Evolutionary conservation across 2,113 vertebrate genomes (phyloP), one percentile per base, ranked within the genome.

Genomic region (Heterochromis multidens): DNA sequence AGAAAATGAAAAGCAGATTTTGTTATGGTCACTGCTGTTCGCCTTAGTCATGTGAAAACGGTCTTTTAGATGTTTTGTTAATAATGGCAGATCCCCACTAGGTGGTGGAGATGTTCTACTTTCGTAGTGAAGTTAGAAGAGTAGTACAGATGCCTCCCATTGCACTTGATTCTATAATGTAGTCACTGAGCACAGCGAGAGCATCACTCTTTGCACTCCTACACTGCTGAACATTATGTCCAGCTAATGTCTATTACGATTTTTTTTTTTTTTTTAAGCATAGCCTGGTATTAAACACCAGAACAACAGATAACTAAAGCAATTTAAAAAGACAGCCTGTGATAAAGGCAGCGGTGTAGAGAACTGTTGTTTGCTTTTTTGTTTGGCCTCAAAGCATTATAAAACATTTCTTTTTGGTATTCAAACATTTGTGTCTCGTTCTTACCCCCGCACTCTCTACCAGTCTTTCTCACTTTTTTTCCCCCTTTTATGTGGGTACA

Each of bases 1-100:
- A 54, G 52, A 74, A 54, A 54, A 33, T 14, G 17, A 31, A 52
- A 21, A 31, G 25, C 10, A 21, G 43, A 29, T 74, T 25, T 74
- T 10, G 1, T 17, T 31, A 2, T 52, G 43, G 35, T 29, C 35
- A 29, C 25, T 8, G 2, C 54, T 2, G 16, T 67, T 23, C 25
- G 54, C 33, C 10, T 25, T 40, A 43, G 37, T 79, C 35, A 21
- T 46, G 23, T 46, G 27, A 60, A 27, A 27, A 31, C 35, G 10
- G 14, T 29, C 1, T 49, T 29, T 7, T 10, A 25, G 60, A 40
- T 21, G 37, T 54, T 49, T n/a, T 81, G 56, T 61, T 35, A 63
- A 14, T 67, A 37, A 29, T 19, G 19, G 21, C 56, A 81, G n/a
- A 21, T 87, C 27, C 43, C 94, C 94, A 94, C 90, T 89, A 90